Base-by-base conservation (phyloP, 1,140 invertebrate species). In the Cydia amplana region DNA sequence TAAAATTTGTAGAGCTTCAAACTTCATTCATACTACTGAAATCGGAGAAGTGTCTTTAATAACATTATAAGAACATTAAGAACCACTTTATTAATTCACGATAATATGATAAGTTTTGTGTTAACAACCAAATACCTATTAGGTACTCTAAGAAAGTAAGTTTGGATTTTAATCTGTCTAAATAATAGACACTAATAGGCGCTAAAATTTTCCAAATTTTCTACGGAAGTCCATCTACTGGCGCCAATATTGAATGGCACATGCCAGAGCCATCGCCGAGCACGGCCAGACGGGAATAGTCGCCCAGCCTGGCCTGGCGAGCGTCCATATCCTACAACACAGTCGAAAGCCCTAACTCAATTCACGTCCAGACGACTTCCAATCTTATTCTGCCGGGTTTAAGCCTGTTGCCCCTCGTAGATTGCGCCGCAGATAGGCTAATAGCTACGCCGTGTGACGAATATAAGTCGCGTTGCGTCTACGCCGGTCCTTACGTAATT, bases 211-310 rank as follows among this genome's bases (percentile, higher is more conserved):
- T n/a, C 9, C 6, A 23, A 23, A 60, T 60, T 60, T 23, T 55
- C 40, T 70, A 70, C 12, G 65, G 60, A 64, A 74, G 75, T 74
- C 74, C 78, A 76, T 81, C 78, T 80, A 81, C 80, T 63, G 84
- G 81, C 84, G 84, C 81, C 77, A 79, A 79, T 81, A 80, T 80
- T 83, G 79, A 85, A 79, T 84, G 87, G 85, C 80, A 87, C 75
- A 83, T 82, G 81, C 84, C 82, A 85, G 83, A 82, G 84, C 82
- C 77, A 85, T 84, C 80, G 83, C 86, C 85, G 84, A 85, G 83
- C 80, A 79, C 84, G 80, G 84, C 83, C 83, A 88, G 90, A 89
- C 90, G 89, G 89, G 90, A 92, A 92, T 92, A 92, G 90, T 92
- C 88, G 79, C 88, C 80, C 73, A 77, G 78, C 90, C 90, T 87